Evolutionary conservation across 1,140 invertebrate genomes (phyloP).

Genomic region (Ceratoteleas bidentatus): DNA sequence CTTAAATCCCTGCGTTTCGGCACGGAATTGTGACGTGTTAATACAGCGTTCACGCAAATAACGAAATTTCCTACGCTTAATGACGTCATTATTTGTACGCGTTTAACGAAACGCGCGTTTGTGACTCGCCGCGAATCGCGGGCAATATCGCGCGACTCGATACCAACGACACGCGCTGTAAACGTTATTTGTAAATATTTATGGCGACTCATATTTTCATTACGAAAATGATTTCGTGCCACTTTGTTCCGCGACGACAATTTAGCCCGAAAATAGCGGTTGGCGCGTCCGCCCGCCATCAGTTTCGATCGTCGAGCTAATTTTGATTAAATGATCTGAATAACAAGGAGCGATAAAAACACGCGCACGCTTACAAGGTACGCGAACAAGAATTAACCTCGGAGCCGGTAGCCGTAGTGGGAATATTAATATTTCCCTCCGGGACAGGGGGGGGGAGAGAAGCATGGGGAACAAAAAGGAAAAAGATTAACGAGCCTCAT

Average conservation of each 20-base stretch:
- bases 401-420: conserved; percentile 28
- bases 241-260: not conserved
- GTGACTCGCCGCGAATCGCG: too few species aligned
- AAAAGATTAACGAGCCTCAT: conserved; percentile 59
- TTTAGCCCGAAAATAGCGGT: not conserved
- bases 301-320: conserved; percentile 12
- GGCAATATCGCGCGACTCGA: too few species aligned
- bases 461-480: conserved; percentile 12
- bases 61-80: too few species aligned
- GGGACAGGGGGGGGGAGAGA: conserved; percentile 22
- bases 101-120: too few species aligned
- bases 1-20: not conserved
- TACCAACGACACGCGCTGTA: too few species aligned
- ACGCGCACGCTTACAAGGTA: not conserved
- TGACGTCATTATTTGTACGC: too few species aligned
- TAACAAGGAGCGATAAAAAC: conserved; percentile 35
- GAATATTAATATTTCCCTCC: conserved; percentile 57
- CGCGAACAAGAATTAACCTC: conserved; percentile 36
- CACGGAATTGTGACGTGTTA: too few species aligned
- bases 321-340: conserved; percentile 30
- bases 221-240: too few species aligned
- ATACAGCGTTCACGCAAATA: too few species aligned
- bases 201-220: too few species aligned
- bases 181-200: too few species aligned
- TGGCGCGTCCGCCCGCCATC: too few species aligned